These are phyloP conservation scores for Phocides pigmalion DNA, from an alignment of 1,140 invertebrate genomes.

Conservation along the genomic window DNA sequence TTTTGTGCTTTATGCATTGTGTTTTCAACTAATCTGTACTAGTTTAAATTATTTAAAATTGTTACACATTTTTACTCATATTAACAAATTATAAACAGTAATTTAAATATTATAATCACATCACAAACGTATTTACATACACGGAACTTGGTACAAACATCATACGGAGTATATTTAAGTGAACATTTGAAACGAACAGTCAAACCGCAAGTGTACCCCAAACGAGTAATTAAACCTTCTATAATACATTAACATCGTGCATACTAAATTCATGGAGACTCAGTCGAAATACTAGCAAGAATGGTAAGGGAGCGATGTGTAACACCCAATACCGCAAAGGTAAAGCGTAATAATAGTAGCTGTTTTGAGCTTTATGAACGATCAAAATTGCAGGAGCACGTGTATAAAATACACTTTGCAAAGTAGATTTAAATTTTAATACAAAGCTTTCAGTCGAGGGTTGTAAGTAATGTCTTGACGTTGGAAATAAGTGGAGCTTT, in stretches of 20 bases:
- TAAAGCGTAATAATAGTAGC: conserved; percentile 79
- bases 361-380: conserved; percentile 80
- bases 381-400: conserved; percentile 82
- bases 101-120: neutral
- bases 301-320: conserved; percentile 66
- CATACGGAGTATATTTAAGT: conserved; percentile 9
- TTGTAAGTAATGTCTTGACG: conserved; percentile 76
- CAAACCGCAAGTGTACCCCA: conserved; percentile 64
- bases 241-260: conserved; percentile 79
- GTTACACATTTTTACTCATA: too few relatives aligned
- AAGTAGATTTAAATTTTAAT: conserved; percentile 84
- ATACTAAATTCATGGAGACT: conserved; percentile 75
- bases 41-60: conserved; percentile 8
- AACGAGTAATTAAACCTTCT: conserved; percentile 78
- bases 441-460: conserved; percentile 80
- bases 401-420: conserved; percentile 83
- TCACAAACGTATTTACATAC: neutral
- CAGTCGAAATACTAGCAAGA: conserved; percentile 67
- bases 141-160: too few relatives aligned
- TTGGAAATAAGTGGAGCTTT: conserved; percentile 67
- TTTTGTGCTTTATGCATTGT: conserved; percentile 34
- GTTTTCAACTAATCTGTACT: conserved; percentile 13
- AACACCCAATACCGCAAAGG: conserved; percentile 79
- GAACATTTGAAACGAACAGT: conserved; percentile 40
- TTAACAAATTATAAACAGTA: too few relatives aligned